Percentiles rank a stretch among this genome's conserved stretches.
These are phyloP conservation scores for Sarcophaga carnaria DNA, from an alignment of 2,888 invertebrate species.

Conservation along the genomic window DNA sequence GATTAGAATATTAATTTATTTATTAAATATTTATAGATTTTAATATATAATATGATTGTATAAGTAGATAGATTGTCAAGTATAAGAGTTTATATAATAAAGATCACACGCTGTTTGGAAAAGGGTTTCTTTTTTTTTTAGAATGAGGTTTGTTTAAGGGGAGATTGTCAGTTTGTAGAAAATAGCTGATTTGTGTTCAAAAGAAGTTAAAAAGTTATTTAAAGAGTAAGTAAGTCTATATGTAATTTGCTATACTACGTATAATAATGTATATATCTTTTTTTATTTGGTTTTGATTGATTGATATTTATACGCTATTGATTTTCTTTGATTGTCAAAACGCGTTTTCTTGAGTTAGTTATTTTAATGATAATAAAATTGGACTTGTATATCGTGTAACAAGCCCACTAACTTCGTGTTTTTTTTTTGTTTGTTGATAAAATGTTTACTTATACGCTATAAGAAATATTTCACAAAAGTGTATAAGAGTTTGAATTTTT, in stretches of 20 bases:
- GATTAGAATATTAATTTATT: background rate
- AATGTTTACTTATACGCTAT: conserved; percentile 11
- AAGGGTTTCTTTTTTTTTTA: conserved; percentile 12
- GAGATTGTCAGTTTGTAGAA: conserved; percentile 40
- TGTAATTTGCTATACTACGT: conserved; percentile 13
- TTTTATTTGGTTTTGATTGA: background rate
- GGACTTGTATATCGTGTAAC: conserved; percentile 15
- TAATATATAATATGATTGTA: background rate
- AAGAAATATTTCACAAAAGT: conserved; percentile 71
- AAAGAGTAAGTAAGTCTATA: conserved; percentile 18
- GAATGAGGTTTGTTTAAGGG: conserved; percentile 21
- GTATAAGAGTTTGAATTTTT: conserved; percentile 33
- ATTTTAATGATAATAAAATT: conserved; percentile 38
- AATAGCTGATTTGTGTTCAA: conserved; percentile 12
- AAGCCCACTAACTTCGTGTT: conserved; percentile 56
- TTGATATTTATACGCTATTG: conserved; percentile 75
- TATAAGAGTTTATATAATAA: conserved; percentile 21
- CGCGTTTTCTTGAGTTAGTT: conserved; percentile 81
- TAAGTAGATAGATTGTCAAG: background rate
- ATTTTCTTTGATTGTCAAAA: conserved; percentile 82
- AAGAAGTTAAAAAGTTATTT: conserved; percentile 17
- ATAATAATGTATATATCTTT: conserved; percentile 49
- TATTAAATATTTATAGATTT: conserved; percentile 36
- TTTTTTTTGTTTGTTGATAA: background rate
- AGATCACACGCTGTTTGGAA: conserved; percentile 14